Evolutionary conservation across 2,888 invertebrate species (phyloP), one percentile per base, ranked within the genome.

Genomic region (Parelbella ahira): DNA sequence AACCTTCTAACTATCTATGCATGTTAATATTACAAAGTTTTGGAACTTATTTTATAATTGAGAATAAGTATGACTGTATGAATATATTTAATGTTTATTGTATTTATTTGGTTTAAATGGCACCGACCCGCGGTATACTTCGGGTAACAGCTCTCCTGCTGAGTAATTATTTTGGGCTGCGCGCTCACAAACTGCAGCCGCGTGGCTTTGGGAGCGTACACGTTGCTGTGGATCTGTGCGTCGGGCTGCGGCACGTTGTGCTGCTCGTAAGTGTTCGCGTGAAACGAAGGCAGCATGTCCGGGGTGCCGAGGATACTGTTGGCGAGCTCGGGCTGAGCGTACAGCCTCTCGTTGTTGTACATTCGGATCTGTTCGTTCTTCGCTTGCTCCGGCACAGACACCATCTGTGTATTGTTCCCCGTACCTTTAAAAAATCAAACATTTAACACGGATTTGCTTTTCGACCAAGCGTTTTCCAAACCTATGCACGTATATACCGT

Each of bases 351-450:
- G 50, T 65, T 78, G 33, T 77, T 75, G 53, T 77, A 84, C 68
- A 83, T 71, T 30, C 75, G 70, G 66, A 84, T 66, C 43, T 81
- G 81, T 51, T 86, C 86, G 52, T 69, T 80, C 58, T 87, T 87
- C 8, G 59, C 56, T 56, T 77, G 82, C 44, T 73, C 76, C 36
- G 68, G 53, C 67, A 83, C 69, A 28, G 77, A 57, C 63, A 82
- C 65, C 64, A 86, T 73, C 61, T 83, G 86, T 64, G 76, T 75
- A 70, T 76, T 84, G 56, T 69, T 82, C 50, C 57, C 77, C 44
- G 83, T 69, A 58, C 81, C 84, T 86, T 47, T n/a, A 38, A 66
- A 66, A 37, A 8, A 44, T 5, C 43, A 37, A 24, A 36, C 27
- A 33, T 49, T 51, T 38, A 51, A 38, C 19, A 4, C 19, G 8